Evolutionary conservation across 2,113 vertebrate species (phyloP).

Genomic region (Daboia siamensis): DNA sequence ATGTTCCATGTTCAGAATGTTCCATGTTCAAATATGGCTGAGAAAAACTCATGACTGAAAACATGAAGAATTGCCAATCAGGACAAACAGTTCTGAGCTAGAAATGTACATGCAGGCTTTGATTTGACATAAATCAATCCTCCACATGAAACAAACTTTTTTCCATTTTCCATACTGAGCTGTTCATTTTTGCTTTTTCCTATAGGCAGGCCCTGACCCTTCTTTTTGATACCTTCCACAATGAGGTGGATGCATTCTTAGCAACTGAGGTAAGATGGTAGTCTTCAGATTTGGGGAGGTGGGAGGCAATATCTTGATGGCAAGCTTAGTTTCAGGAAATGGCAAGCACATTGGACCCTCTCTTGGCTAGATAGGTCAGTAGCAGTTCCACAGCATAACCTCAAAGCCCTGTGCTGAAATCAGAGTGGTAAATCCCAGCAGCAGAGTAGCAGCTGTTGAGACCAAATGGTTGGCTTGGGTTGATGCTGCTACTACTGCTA

Average conservation of each 20-base stretch:
- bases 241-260: constrained; percentile 88
- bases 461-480: not conserved
- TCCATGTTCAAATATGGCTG: not conserved
- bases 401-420: not conserved
- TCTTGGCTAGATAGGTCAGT: not conserved
- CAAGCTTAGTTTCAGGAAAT: not conserved
- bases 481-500: not conserved
- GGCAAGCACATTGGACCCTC: not conserved
- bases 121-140: not conserved
- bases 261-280: constrained; percentile 79
- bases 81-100: not conserved
- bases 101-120: too few species aligned
- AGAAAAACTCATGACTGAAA: not conserved
- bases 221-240: constrained; percentile 93
- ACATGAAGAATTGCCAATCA: too few species aligned
- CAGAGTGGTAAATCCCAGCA: not conserved
- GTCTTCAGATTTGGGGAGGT: not conserved
- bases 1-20: not conserved
- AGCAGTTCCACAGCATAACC: not conserved
- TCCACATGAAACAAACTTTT: not conserved
- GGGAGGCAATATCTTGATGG: not conserved
- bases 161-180: not conserved
- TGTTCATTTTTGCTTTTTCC: constrained; percentile 7
- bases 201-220: constrained; percentile 89
- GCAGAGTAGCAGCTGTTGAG: not conserved